Evolutionary conservation across 2,113 vertebrate genomes (phyloP).

Genomic region (Vidua chalybeata): DNA sequence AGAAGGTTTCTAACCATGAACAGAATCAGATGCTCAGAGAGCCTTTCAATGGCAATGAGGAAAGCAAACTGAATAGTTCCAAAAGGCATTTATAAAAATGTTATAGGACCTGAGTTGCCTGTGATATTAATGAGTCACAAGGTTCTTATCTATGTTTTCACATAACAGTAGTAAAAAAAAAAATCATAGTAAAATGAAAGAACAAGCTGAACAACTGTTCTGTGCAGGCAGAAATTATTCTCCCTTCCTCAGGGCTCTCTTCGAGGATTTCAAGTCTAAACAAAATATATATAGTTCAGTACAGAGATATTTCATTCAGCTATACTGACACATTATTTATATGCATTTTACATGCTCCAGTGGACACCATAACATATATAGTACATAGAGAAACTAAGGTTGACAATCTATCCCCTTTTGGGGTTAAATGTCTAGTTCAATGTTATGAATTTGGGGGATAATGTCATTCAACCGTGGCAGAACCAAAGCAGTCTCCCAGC

Average conservation of each 20-base stretch:
- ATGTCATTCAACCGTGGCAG: slow-evolving; percentile 24
- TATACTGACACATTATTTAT: slow-evolving; percentile 52
- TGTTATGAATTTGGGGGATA: slow-evolving; percentile 64
- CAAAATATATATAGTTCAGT: slow-evolving; percentile 8
- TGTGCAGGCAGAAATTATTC: neutral
- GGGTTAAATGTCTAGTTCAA: slow-evolving; percentile 52
- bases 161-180: neutral
- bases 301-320: slow-evolving; percentile 40
- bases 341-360: slow-evolving; percentile 50
- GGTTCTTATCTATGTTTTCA: neutral
- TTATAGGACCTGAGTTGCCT: neutral
- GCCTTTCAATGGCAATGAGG: neutral
- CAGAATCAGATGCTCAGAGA: neutral
- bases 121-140: neutral
- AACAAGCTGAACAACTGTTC: slow-evolving; percentile 13
- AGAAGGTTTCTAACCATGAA: neutral
- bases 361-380: slow-evolving; percentile 50
- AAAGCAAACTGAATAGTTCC: neutral
- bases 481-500: slow-evolving; percentile 45
- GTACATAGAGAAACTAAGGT: slow-evolving; percentile 28
- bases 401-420: slow-evolving; percentile 48
- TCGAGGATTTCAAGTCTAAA: slow-evolving; percentile 29
- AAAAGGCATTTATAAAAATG: neutral
- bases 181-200: neutral
- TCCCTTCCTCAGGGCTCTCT: neutral